Evolutionary conservation across 2,888 invertebrate genomes (phyloP), one percentile per base, ranked within the genome.

Genomic region (Drosophila demipolita): DNA sequence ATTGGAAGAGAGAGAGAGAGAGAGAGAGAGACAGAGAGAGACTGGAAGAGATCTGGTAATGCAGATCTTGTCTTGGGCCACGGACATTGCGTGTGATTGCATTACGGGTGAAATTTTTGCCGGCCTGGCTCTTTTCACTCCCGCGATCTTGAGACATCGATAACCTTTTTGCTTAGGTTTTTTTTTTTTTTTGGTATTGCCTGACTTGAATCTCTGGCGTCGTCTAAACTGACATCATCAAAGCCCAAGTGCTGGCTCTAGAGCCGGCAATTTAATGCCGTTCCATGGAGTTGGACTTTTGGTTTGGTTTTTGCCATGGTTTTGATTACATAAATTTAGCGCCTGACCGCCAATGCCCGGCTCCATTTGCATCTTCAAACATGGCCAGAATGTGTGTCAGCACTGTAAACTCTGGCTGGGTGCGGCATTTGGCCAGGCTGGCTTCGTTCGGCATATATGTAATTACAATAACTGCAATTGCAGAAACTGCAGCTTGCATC

Each of bases 291-390:
- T 72, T 69, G 73, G 73, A 57, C 60, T 50, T 73, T 71, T 55
- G 12, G 8, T 9, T 12, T 29, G 6, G 26, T 12, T 15, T 33
- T n/a, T 67, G 66, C 53, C 48, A 73, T 66, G 82, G 83, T 75
- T 87, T 89, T 87, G 87, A 87, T 87, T 87, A 87, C 87, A 87
- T 89, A 85, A 87, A 87, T 87, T 85, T 89, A 75, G 72, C 83
- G 74, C 69, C 78, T 65, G 69, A 40, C 74, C 75, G 75, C 78
- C 54, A 80, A 62, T 68, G 71, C n/a, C n/a, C 73, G 71, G 69
- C 80, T 80, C 74, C 81, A 89, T 89, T 87, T 87, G 89, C 87
- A 87, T 87, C 89, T 84, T 83, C 85, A 81, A 85, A 74, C 71
- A 69, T 40, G 52, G 53, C 42, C 72, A 77, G 36, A 77, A 88